These are phyloP conservation scores for Globia sparganii DNA, from an alignment of 2,888 invertebrate genomes.

Conservation along the genomic window DNA sequence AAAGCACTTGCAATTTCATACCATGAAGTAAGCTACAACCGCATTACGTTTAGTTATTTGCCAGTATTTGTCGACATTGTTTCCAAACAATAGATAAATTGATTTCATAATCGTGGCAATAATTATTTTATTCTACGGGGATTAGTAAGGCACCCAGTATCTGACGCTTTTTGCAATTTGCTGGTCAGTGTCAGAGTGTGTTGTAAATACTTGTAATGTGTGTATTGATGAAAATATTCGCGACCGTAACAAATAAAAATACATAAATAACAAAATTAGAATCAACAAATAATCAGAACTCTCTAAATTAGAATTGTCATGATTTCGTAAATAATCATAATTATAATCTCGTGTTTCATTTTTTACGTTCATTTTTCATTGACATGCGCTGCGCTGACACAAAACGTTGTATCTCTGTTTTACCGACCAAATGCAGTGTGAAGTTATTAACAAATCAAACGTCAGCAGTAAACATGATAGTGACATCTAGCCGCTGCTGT, in stretches of 20 bases:
- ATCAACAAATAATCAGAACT: too few species aligned
- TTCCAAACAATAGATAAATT: too few species aligned
- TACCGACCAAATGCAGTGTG: conserved; percentile 23
- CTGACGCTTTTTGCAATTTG: too few species aligned
- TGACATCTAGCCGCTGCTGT: conserved; percentile 33
- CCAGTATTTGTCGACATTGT: background rate
- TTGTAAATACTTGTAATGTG: too few species aligned
- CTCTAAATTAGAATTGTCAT: too few species aligned
- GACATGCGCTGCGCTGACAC: background rate
- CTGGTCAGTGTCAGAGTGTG: too few species aligned
- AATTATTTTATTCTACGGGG: background rate
- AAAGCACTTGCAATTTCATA: background rate
- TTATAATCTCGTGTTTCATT: background rate
- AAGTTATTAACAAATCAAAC: conserved; percentile 11
- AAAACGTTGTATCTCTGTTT: conserved; percentile 17
- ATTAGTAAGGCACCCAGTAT: too few species aligned
- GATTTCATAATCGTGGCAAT: background rate
- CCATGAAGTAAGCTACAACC: background rate
- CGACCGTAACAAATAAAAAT: too few species aligned
- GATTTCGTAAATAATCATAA: too few species aligned
- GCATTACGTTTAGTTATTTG: background rate
- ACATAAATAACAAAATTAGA: too few species aligned
- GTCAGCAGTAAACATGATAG: background rate
- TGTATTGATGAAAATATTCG: too few species aligned
- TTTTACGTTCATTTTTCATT: background rate